A percentile compares a stretch with the other conserved stretches of the same genome.
These are phyloP conservation scores for Chrysolina haemoptera DNA, from an alignment of 2,888 invertebrate genomes.

Conservation along the genomic window DNA sequence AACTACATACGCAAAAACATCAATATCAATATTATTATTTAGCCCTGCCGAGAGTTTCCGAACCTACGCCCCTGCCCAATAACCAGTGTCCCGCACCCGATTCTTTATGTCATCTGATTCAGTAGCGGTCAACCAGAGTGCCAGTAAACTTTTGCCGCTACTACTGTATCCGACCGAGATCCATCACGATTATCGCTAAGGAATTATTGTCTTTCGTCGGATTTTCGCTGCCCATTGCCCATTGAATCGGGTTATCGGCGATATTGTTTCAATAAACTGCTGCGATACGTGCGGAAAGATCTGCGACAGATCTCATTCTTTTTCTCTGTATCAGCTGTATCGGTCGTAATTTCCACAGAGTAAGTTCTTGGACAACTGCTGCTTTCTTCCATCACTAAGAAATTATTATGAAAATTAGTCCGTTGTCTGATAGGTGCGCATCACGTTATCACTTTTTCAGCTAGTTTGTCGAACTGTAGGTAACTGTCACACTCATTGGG, in stretches of 20 bases:
- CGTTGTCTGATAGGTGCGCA: too few species aligned
- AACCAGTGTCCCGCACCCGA: slow-evolving; percentile 56
- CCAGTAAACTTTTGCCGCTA: slow-evolving; percentile 37
- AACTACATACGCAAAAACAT: too few species aligned
- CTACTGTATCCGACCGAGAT: slow-evolving; percentile 35
- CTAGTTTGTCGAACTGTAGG: too few species aligned
- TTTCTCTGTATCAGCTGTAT: background rate
- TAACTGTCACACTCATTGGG: too few species aligned
- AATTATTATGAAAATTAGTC: too few species aligned
- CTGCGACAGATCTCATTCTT: background rate
- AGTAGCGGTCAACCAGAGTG: slow-evolving; percentile 44
- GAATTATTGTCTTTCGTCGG: slow-evolving; percentile 38
- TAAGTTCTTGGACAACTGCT: background rate
- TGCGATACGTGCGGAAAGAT: slow-evolving; percentile 25
- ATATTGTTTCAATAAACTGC: slow-evolving; percentile 25
- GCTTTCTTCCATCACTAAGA: too few species aligned
- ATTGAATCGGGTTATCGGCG: slow-evolving; percentile 4
- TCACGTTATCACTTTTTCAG: too few species aligned
- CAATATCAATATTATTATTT: too few species aligned
- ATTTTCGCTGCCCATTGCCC: slow-evolving; percentile 6
- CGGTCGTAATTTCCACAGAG: background rate
- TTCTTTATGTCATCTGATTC: slow-evolving; percentile 61
- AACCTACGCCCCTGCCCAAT: background rate
- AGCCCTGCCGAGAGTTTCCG: background rate
- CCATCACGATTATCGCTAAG: slow-evolving; percentile 32